Percentiles rank a stretch among this genome's conserved stretches.
These are phyloP conservation scores for Rousettus madagascariensis DNA, from an alignment of 2,797 vertebrate genomes.

Conservation along the genomic window DNA sequence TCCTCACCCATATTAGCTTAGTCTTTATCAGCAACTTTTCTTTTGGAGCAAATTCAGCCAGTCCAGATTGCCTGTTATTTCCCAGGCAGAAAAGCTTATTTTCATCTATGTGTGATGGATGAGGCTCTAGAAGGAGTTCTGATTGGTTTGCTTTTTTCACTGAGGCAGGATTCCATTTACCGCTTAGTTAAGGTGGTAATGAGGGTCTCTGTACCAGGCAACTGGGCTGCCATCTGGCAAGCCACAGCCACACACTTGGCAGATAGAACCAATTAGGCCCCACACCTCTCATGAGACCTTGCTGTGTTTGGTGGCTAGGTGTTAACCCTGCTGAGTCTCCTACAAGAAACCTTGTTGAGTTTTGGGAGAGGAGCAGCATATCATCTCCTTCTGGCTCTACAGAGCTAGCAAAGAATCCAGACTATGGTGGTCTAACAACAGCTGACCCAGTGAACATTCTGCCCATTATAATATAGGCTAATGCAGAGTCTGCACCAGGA, in stretches of 20 bases:
- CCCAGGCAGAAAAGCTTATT: constrained; percentile 54
- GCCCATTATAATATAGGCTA: not conserved
- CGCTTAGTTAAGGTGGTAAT: constrained; percentile 73
- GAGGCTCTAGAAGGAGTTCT: constrained; percentile 56
- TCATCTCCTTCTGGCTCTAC: not conserved
- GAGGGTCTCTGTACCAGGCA: constrained; percentile 61
- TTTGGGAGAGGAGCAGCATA: not conserved
- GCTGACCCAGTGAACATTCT: not conserved
- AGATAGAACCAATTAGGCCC: constrained; percentile 69
- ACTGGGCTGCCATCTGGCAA: constrained; percentile 71
- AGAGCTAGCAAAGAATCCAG: not conserved
- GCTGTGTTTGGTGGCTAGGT: constrained; percentile 46
- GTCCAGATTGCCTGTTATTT: constrained; percentile 43
- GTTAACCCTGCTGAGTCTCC: constrained; percentile 23
- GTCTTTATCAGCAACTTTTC: constrained; percentile 32
- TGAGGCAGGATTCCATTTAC: constrained; percentile 63
- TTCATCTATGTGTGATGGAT: constrained; percentile 51
- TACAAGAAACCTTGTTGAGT: not conserved
- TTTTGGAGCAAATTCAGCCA: constrained; percentile 48
- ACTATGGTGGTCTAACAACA: not conserved
- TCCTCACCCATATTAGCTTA: not conserved
- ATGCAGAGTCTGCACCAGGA: not conserved
- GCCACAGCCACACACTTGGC: not conserved
- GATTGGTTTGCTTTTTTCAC: constrained; percentile 49
- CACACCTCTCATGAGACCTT: constrained; percentile 47